phyloP scores from a whole-genome alignment of 2,888 invertebrate species.

The Dione vanillae region DNA sequence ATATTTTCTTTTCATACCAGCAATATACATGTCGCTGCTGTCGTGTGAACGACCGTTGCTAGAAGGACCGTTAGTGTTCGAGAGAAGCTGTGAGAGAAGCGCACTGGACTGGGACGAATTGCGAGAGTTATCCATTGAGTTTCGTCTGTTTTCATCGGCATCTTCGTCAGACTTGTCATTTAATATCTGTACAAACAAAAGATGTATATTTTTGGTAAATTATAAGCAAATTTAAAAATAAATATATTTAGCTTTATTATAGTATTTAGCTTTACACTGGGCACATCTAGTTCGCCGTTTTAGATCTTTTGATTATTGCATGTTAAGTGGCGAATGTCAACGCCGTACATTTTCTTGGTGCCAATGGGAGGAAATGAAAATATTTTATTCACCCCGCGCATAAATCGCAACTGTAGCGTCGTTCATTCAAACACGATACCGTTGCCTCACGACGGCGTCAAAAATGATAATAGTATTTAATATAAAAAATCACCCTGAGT shows the following conservation, averaged over 20 bases:
- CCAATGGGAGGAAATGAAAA: too few species aligned
- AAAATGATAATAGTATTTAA: too few species aligned
- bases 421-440: too few species aligned
- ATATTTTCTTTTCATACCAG: slow-evolving; percentile 73
- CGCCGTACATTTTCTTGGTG: too few species aligned
- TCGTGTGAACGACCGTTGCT: slow-evolving; percentile 69
- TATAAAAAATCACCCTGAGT: slow-evolving; percentile 61
- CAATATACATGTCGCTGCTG: slow-evolving; percentile 64
- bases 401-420: too few species aligned
- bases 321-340: too few species aligned
- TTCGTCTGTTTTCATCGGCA: slow-evolving; percentile 85
- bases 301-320: too few species aligned
- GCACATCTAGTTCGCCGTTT: too few species aligned
- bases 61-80: slow-evolving; percentile 70
- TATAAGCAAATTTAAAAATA: background rate
- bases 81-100: slow-evolving; percentile 79
- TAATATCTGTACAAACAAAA: slow-evolving; percentile 84
- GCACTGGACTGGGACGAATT: slow-evolving; percentile 78
- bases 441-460: too few species aligned
- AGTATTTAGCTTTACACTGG: too few species aligned
- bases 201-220: background rate
- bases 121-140: slow-evolving; percentile 59
- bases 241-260: too few species aligned
- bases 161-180: slow-evolving; percentile 93
- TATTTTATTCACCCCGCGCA: too few species aligned